Evolutionary conservation across 2,888 invertebrate genomes (phyloP), one percentile per base, ranked within the genome.

Genomic region (Hymenopus coronatus): DNA sequence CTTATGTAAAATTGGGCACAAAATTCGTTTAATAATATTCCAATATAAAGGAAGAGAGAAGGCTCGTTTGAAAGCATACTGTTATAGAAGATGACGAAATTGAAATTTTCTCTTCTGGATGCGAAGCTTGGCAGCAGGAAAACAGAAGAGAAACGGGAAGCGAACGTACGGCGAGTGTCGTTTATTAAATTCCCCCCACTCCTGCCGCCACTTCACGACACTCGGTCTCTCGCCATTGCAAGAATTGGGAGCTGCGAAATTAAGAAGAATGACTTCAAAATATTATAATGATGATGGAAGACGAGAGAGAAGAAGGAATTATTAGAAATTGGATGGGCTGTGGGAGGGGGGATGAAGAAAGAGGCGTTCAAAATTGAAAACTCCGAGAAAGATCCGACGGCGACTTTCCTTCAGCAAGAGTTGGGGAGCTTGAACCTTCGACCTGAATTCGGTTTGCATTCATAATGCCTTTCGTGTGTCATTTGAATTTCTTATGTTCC

Each of bases 1-100:
- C 54, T 70, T 70, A 4, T 70, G 54, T 70, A 70, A 70, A 70
- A 70, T 70, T 70, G 54, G 54, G 54, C 20, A 70, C 54, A 70
- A 20, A 70, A 70, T 87, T 87, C 87, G 82, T 87, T 87, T 82
- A 87, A 87, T 87, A 87, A 87, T 87, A 87, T 87, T 82, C 87
- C 87, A 87, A 87, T 87, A 87, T 87, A 82, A 70, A 70, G 54
- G 54, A 70, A 70, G 54, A 6, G 54, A 70, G 54, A 70, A 82
- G 87, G 87, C 82, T 87, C 82, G 82, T 27, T 87, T 30, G 82
- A 70, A 87, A 82, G 82, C 82, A 87, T 82, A 87, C 87, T 87
- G 87, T 87, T 87, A 87, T 87, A 87, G 87, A 82, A 87, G 87
- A 87, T 87, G 87, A 87, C 87, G 87, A 87, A 87, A 87, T 87